Evolutionary conservation across 1,140 invertebrate genomes (phyloP), one percentile per base, ranked within the genome.

Genomic region (Cylas formicarius): DNA sequence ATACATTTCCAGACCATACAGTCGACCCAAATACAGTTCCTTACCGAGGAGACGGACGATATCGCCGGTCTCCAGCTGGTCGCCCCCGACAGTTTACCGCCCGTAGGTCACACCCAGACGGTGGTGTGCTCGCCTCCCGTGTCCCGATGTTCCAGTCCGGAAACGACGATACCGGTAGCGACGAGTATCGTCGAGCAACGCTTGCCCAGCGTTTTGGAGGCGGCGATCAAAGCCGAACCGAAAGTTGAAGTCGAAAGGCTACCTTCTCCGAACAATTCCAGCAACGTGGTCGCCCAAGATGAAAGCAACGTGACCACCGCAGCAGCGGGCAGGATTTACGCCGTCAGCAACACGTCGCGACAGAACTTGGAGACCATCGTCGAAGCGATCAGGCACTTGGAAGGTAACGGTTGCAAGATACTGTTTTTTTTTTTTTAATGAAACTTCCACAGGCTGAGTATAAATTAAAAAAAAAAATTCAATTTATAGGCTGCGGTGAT

Each of bases 331-430:
- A 70, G 80, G 19, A 62, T 85, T 6, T 86, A 84, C 56, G 33
- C 46, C 4, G 65, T 83, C 33, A 78, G 84, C 13, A 87, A 80
- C 55, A 86, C 86, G 19, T 90, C 89, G 31, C 77, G 90, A 24
- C 87, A 94, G 60, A 97, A 96, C 65, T 71, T 98, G 44, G 91
- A 97, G 64, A 97, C 94, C 1, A 97, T 98, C 47, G 91, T 97
- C 6, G 93, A 98, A 63, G 95, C 95, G 17, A 97, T 97, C 53
- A 78, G 92, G 23, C 93, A 95, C 60, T 70, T 98, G 41, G 95
- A 98, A 66, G 93, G 46, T 48, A 43, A 14, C n/a, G n/a, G n/a
- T n/a, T n/a, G n/a, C n/a, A n/a, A n/a, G n/a, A n/a, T n/a, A n/a
- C n/a, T n/a, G n/a, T n/a, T n/a, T n/a, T n/a, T n/a, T n/a, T n/a